These are phyloP conservation scores for Tragopan temminckii DNA, from an alignment of 2,797 vertebrate genomes.

Conservation along the genomic window DNA sequence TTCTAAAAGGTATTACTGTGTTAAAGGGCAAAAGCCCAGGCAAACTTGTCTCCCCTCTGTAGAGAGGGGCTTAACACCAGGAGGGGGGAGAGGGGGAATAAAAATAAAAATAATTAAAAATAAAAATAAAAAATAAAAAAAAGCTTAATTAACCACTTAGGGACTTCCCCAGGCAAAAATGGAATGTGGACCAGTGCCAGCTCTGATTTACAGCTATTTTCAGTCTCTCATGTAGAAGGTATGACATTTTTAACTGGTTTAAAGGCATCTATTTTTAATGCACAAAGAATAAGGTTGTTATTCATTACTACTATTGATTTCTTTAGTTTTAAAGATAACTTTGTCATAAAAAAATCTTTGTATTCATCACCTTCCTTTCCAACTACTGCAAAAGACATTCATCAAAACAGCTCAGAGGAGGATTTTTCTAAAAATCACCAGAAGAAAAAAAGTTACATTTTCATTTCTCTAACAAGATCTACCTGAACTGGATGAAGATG, in stretches of 20 bases:
- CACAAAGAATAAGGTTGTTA: not conserved
- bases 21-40: not conserved
- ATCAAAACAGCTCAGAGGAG: not conserved
- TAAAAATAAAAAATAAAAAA: no score
- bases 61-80: not conserved
- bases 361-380: not conserved
- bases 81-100: no score
- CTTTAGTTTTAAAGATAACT: not conserved
- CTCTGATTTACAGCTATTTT: not conserved
- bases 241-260: not conserved
- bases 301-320: not conserved
- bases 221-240: not conserved
- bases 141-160: not conserved
- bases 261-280: not conserved
- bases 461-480: conserved; percentile 10
- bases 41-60: not conserved
- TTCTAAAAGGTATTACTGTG: not conserved
- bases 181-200: not conserved
- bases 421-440: not conserved
- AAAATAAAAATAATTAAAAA: no score
- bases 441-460: not conserved
- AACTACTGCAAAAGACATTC: not conserved
- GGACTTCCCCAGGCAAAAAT: not conserved
- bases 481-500: conserved; percentile 22
- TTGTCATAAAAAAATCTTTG: not conserved